Evolutionary conservation across 2,888 invertebrate genomes (phyloP).

Genomic region (Conistra vaccinii): DNA sequence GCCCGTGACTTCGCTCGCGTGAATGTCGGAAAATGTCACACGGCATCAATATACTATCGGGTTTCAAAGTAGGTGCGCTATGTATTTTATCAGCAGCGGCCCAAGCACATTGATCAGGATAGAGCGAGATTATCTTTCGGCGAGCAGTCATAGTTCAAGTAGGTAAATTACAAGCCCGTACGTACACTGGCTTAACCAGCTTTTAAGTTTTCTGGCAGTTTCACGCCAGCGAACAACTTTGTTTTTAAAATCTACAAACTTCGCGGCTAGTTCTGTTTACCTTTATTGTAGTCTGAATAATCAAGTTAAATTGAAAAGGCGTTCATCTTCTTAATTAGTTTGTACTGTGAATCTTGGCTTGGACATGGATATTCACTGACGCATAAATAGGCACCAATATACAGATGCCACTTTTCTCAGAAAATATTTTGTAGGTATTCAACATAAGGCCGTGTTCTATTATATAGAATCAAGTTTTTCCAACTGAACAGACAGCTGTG

Average conservation of each 20-base stretch:
- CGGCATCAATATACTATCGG: too few species aligned
- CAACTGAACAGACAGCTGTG: too few species aligned
- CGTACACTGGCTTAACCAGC: constrained; percentile 71
- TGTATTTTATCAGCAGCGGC: too few species aligned
- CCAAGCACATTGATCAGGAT: too few species aligned
- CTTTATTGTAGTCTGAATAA: constrained; percentile 64
- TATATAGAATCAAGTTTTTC: too few species aligned
- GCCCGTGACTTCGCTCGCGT: too few species aligned
- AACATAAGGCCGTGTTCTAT: not conserved
- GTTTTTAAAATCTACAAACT: constrained; percentile 80
- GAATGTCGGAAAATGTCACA: too few species aligned
- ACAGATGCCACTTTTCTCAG: not conserved
- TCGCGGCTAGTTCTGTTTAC: constrained; percentile 71
- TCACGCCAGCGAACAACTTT: constrained; percentile 77
- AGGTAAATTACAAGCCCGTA: constrained; percentile 60
- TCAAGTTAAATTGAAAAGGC: constrained; percentile 57
- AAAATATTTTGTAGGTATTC: not conserved
- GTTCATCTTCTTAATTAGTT: constrained; percentile 47
- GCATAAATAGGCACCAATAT: not conserved
- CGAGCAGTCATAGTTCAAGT: not conserved
- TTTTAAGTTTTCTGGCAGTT: constrained; percentile 79
- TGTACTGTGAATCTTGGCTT: constrained; percentile 2
- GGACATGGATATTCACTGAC: not conserved
- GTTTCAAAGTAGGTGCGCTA: too few species aligned
- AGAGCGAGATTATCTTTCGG: too few species aligned